Base-by-base conservation (phyloP, 2,888 invertebrate species). In the Drosophila paucipuncta region DNA sequence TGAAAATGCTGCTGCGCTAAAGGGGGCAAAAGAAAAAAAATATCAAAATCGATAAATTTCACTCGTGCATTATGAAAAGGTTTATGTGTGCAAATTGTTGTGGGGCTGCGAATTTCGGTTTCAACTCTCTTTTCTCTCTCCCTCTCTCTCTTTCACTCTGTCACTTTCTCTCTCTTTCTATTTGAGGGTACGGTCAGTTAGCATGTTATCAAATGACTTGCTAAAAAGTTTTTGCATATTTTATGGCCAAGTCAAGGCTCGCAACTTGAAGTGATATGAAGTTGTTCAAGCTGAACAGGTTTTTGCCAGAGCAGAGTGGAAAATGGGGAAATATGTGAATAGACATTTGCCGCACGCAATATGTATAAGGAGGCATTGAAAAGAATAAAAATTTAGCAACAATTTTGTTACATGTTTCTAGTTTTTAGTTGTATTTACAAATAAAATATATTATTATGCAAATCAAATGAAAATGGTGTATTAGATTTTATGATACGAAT, bases 41-140 rank as follows among this genome's bases (percentile, higher is more conserved):
- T 59, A 47, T 22, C 35, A 43, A 80, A 82, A 82, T 82, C 83
- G 35, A 82, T 82, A 76, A 72, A 72, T 64, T 85, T 80, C 67
- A 76, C 60, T 73, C 57, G 53, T 58, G 66, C 71, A 79, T 63
- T 62, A 69, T 55, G 43, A 47, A 35, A 54, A 31, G 25, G 62
- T 76, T 33, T 52, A 53, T 35, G 13, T 18, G 22, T 11, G 22
- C 9, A 43, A 37, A 22, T 31, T 37, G 39, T 31, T 31, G 50
- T 25, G 50, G 58, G 35, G 11, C 33, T 25, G 33, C 53, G 13
- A 68, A 53, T 55, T 67, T 59, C 22, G 1, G 28, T 58, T 52
- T 25, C 31, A 49, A 57, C 61, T 35, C 55, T 55, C 33, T 49
- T 30, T 30, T 16, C 22, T 43, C 6, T 13, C 22, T 10, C 41